Conservation (phyloP, 2,797 vertebrate genomes). For the Phoxinus dragarum region DNA sequence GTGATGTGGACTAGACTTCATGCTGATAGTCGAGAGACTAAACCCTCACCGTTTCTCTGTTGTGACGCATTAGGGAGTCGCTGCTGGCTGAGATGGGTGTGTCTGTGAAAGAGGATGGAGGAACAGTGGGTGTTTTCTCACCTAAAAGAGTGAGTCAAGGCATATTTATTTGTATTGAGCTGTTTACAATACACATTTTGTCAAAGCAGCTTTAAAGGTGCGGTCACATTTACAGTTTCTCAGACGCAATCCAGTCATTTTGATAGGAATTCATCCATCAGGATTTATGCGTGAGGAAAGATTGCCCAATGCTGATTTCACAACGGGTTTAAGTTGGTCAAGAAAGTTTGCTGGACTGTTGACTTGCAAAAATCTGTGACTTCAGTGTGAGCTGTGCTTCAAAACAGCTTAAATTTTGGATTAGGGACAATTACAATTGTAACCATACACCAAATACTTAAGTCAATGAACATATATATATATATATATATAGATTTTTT, state of each 20-base stretch:
- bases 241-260: not conserved
- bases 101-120: conserved; percentile 79
- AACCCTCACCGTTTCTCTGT: conserved; percentile 34
- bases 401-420: too few species aligned
- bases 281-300: not conserved
- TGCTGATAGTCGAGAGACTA: not conserved
- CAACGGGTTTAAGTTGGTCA: not conserved
- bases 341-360: not conserved
- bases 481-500: too few species aligned
- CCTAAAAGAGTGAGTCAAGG: conserved; percentile 75
- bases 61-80: conserved; percentile 70
- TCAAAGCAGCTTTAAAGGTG: not conserved
- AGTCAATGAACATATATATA: too few species aligned
- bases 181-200: not conserved
- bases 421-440: too few species aligned
- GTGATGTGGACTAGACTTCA: not conserved
- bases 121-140: conserved; percentile 81
- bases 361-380: not conserved
- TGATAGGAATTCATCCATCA: not conserved
- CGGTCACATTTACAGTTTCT: not conserved
- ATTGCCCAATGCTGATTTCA: not conserved
- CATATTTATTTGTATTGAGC: not conserved
- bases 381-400: not conserved
- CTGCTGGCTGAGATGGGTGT: conserved; percentile 82
- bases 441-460: too few species aligned